Percentiles rank a stretch among this genome's conserved stretches.
Conservation (phyloP, 2,888 invertebrate species). For the Noctuana brunneofusca region DNA sequence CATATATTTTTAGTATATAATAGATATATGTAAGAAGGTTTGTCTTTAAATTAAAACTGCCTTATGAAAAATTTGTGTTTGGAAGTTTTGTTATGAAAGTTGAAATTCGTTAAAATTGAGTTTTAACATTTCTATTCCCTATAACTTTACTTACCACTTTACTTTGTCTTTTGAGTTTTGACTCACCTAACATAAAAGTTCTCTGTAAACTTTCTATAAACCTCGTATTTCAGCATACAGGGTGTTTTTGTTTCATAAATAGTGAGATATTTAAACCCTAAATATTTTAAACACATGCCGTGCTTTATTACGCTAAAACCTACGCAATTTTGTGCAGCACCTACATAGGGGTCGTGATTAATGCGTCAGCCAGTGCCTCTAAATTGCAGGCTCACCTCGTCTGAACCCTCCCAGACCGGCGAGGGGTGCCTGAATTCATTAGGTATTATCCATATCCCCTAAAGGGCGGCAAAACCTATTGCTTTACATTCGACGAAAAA, state of each 20-base stretch:
- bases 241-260: background rate
- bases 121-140: background rate
- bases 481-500: constrained; percentile 40
- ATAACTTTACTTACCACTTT: background rate
- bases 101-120: too few species aligned
- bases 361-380: constrained; percentile 46
- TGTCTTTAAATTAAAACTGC: too few species aligned
- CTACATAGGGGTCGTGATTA: constrained; percentile 50
- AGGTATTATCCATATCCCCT: constrained; percentile 49
- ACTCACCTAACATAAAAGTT: background rate
- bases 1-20: background rate
- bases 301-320: constrained; percentile 17
- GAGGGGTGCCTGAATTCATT: constrained; percentile 54
- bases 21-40: background rate
- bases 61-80: background rate
- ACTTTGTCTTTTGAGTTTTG: background rate
- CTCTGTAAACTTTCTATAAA: background rate
- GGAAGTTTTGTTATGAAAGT: background rate
- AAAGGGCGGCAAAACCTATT: constrained; percentile 57
- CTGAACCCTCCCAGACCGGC: constrained; percentile 41
- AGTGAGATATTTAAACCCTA: background rate
- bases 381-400: constrained; percentile 48
- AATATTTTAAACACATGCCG: constrained; percentile 9
- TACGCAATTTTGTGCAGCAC: constrained; percentile 40
- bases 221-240: background rate